phyloP scores from a whole-genome alignment of 2,888 invertebrate genomes.

The Hymenopus coronatus region DNA sequence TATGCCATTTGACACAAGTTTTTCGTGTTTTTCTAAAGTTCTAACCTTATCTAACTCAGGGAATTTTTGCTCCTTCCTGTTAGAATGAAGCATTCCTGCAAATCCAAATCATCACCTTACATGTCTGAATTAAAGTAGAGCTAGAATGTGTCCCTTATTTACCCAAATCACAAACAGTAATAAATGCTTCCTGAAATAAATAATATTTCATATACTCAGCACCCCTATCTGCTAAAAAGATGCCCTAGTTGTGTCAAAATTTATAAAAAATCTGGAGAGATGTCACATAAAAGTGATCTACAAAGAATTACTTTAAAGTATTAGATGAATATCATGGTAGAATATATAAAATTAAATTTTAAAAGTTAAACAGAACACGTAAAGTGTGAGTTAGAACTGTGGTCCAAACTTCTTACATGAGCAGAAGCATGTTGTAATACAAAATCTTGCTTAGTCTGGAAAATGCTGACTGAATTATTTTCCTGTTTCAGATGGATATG shows the following conservation, averaged over 20 bases:
- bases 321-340: background rate
- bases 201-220: background rate
- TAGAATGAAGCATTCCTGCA: constrained; percentile 29
- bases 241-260: background rate
- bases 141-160: background rate
- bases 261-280: background rate
- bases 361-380: background rate
- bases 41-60: background rate
- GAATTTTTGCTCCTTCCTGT: background rate
- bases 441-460: background rate
- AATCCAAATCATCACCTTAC: constrained; percentile 33
- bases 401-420: background rate
- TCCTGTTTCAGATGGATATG: constrained; percentile 86
- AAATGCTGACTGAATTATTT: constrained; percentile 22
- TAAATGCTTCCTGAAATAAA: background rate
- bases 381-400: background rate
- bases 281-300: background rate
- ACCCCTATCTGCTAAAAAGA: background rate
- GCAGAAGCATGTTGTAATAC: constrained; percentile 12
- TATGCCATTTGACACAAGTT: background rate
- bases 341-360: background rate
- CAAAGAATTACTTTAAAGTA: background rate
- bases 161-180: background rate
- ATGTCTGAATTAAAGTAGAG: background rate
- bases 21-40: background rate